Evolutionary conservation across 2,888 invertebrate species (phyloP).

Genomic region (Xiphydria camelus): DNA sequence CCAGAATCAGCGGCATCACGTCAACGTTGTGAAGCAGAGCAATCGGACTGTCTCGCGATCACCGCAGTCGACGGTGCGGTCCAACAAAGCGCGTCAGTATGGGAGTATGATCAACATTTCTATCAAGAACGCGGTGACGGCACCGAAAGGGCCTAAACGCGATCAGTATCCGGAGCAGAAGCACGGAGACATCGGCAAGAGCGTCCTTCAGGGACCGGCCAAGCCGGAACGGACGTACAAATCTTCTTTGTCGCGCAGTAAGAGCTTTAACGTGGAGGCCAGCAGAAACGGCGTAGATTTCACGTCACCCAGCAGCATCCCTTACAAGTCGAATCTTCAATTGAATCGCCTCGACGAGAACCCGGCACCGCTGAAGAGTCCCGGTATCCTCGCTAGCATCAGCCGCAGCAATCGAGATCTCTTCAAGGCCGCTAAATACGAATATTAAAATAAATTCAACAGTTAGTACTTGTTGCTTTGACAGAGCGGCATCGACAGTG

Average conservation of each 20-base stretch:
- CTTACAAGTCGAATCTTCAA: constrained; percentile 80
- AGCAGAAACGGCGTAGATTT: constrained; percentile 52
- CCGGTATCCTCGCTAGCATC: constrained; percentile 83
- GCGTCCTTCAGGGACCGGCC: constrained; percentile 54
- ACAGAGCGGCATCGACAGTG: too few relatives aligned
- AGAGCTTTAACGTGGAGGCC: constrained; percentile 83
- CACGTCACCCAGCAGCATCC: constrained; percentile 48
- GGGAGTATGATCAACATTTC: constrained; percentile 67
- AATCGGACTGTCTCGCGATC: constrained; percentile 7
- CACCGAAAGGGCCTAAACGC: constrained; percentile 24
- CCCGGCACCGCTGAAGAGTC: constrained; percentile 79
- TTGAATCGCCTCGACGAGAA: constrained; percentile 72
- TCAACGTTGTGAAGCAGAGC: constrained; percentile 16
- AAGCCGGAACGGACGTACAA: constrained; percentile 82
- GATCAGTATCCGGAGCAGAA: constrained; percentile 3
- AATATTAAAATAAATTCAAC: constrained; percentile 38
- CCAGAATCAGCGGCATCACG: constrained; percentile 17
- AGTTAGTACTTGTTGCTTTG: too few relatives aligned
- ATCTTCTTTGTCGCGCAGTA: constrained; percentile 74
- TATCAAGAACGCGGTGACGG: constrained; percentile 60
- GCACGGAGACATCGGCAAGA: constrained; percentile 30
- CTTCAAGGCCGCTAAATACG: constrained; percentile 62
- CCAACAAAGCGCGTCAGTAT: constrained; percentile 33
- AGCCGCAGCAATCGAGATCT: constrained; percentile 82
- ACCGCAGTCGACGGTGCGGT: constrained; percentile 5